phyloP scores from a whole-genome alignment of 2,888 invertebrate species.

The Gonocerus acuteangulatus region DNA sequence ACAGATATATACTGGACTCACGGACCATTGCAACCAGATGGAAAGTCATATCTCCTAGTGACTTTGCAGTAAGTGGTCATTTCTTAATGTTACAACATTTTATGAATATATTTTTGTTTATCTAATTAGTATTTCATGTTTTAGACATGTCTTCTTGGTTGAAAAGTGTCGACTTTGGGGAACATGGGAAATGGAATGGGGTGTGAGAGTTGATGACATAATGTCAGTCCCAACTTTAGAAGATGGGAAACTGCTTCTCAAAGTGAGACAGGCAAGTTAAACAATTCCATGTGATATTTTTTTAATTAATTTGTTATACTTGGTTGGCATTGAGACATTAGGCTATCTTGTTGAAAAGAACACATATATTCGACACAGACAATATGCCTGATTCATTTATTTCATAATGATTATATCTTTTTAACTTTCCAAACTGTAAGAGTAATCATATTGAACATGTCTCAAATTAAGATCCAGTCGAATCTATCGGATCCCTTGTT shows the following conservation, averaged over 20 bases:
- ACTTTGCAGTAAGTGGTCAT: slow-evolving; percentile 56
- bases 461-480: no score
- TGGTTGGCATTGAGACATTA: no score
- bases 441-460: no score
- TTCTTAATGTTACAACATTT: slow-evolving; percentile 20
- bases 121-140: slow-evolving; percentile 31
- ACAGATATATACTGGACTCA: slow-evolving; percentile 65
- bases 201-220: slow-evolving; percentile 61
- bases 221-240: slow-evolving; percentile 56
- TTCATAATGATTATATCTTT: no score
- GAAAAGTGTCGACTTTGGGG: slow-evolving; percentile 62
- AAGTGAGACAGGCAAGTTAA: slow-evolving; percentile 61
- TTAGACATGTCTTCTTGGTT: slow-evolving; percentile 63
- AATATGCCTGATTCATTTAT: no score
- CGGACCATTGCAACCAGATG: slow-evolving; percentile 53
- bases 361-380: no score
- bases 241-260: slow-evolving; percentile 57
- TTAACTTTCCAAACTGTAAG: no score
- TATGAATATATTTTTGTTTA: slow-evolving; percentile 6
- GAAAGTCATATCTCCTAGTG: slow-evolving; percentile 58
- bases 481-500: no score
- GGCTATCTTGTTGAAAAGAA: no score
- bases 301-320: no score
- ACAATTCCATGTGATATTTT: background rate
- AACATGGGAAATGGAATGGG: slow-evolving; percentile 71